Conservation (phyloP, 2,797 vertebrate genomes). For the Scyliorhinus canicula region DNA sequence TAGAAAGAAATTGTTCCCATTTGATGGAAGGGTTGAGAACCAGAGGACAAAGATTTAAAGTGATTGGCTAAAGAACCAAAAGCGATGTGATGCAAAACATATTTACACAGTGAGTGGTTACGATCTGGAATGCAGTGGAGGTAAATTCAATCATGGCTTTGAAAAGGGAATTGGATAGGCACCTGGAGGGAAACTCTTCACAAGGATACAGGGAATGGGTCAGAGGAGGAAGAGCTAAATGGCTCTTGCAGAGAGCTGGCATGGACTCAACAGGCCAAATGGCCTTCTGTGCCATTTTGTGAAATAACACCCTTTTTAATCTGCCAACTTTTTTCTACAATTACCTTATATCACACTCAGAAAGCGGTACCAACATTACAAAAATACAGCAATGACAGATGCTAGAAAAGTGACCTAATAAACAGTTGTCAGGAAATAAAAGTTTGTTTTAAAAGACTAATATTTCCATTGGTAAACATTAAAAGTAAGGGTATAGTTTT, state of each 20-base stretch:
- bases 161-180: neutral
- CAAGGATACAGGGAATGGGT: neutral
- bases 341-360: neutral
- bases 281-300: neutral
- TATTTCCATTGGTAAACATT: too few relatives aligned
- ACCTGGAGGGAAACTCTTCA: neutral
- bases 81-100: neutral
- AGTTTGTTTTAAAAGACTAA: too few relatives aligned
- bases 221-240: neutral
- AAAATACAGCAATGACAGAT: neutral
- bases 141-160: neutral
- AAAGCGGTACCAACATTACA: neutral
- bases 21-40: neutral
- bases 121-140: neutral
- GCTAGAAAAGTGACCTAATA: neutral
- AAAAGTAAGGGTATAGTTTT: too few relatives aligned
- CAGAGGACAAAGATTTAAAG: neutral
- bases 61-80: neutral
- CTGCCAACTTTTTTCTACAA: neutral
- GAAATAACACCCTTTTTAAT: neutral
- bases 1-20: neutral
- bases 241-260: neutral
- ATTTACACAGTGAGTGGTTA: neutral
- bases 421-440: too few relatives aligned
- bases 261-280: too few relatives aligned